phyloP scores from a whole-genome alignment of 2,888 invertebrate species.

The Tubiluchus corallicola region DNA sequence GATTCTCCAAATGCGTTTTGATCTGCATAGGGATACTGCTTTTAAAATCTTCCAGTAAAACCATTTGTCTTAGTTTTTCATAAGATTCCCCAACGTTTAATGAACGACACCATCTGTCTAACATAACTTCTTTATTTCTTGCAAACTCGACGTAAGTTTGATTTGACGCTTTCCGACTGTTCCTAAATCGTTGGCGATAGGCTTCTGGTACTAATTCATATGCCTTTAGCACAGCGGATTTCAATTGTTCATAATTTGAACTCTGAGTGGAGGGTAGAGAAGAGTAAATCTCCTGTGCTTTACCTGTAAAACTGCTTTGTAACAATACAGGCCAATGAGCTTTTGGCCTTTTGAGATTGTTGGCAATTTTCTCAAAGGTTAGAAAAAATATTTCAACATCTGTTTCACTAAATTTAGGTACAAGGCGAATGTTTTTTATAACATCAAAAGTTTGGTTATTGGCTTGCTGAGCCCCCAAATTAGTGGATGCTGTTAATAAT shows the following conservation, averaged over 20 bases:
- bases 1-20: constrained; percentile 11
- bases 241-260: constrained; percentile 11
- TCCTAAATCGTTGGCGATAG: constrained; percentile 12
- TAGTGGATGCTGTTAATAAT: no score
- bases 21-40: constrained; percentile 7
- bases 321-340: constrained; percentile 11
- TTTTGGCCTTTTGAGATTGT: not conserved
- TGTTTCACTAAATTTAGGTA: no score
- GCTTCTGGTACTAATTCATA: constrained; percentile 13
- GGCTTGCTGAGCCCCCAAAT: no score
- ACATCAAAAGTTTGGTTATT: no score
- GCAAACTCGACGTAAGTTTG: constrained; percentile 14
- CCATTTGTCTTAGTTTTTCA: no score
- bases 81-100: not conserved
- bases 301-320: constrained; percentile 12
- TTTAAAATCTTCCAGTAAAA: no score
- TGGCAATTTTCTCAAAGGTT: no score
- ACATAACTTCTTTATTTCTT: constrained; percentile 11
- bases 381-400: no score
- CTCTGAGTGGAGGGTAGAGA: constrained; percentile 8
- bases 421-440: no score
- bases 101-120: constrained; percentile 11
- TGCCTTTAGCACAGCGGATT: constrained; percentile 12
- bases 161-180: constrained; percentile 6
- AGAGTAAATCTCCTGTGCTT: constrained; percentile 11